Conservation (phyloP, 2,888 invertebrate species). For the Protonemura montana region DNA sequence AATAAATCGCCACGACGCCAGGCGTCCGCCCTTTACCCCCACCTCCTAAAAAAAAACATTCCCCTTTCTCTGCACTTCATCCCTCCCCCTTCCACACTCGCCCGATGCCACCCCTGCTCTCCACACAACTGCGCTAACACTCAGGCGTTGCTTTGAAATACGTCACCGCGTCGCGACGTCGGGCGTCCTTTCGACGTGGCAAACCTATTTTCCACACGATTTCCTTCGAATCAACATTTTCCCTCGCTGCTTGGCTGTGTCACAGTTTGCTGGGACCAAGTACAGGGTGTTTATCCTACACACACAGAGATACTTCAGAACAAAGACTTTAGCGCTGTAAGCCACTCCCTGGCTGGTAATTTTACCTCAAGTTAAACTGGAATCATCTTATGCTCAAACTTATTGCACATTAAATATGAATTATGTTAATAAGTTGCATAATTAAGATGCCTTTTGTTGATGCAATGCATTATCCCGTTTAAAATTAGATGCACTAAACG, state of each 20-base stretch:
- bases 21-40: background rate
- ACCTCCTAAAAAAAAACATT: background rate
- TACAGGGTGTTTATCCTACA: slow-evolving; percentile 18
- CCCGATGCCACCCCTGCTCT: background rate
- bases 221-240: slow-evolving; percentile 45
- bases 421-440: background rate
- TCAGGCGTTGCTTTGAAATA: slow-evolving; percentile 46
- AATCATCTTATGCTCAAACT: background rate
- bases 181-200: background rate
- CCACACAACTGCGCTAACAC: slow-evolving; percentile 27
- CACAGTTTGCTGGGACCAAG: too few species aligned
- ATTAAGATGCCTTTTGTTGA: background rate
- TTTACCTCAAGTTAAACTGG: background rate
- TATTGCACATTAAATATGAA: background rate
- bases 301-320: background rate
- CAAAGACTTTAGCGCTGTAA: too few species aligned
- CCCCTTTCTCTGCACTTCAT: background rate
- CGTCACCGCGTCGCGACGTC: slow-evolving; percentile 46
- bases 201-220: slow-evolving; percentile 49
- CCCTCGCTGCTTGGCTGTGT: background rate
- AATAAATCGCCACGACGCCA: slow-evolving; percentile 15
- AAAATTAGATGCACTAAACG: too few species aligned
- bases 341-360: background rate
- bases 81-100: background rate
- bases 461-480: too few species aligned